These are phyloP conservation scores for Nephotettix cincticeps DNA, from an alignment of 1,140 invertebrate species.

Conservation along the genomic window DNA sequence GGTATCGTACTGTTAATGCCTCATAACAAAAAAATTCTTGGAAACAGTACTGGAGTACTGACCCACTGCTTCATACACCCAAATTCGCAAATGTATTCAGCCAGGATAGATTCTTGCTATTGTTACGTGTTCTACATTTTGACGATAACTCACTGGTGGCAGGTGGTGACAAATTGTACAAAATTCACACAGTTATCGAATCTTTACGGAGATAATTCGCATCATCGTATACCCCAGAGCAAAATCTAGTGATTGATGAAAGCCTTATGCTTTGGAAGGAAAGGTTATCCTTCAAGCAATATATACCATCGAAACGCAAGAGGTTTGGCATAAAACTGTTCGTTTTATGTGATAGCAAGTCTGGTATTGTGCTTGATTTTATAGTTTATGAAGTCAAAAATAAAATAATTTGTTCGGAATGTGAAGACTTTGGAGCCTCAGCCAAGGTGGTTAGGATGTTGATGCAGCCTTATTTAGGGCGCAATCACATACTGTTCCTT, in stretches of 20 bases:
- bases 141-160: not conserved
- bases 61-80: not conserved
- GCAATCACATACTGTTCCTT: slow-evolving; percentile 37
- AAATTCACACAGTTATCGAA: not conserved
- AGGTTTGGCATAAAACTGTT: too few relatives aligned
- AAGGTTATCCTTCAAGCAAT: too few relatives aligned
- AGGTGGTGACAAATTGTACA: too few relatives aligned
- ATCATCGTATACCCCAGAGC: not conserved
- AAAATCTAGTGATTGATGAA: not conserved
- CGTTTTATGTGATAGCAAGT: too few relatives aligned
- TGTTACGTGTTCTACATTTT: not conserved
- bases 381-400: not conserved
- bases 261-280: too few relatives aligned
- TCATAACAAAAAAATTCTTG: not conserved
- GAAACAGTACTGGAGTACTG: not conserved
- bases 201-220: not conserved
- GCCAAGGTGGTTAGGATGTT: slow-evolving; percentile 38
- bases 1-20: not conserved
- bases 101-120: too few relatives aligned
- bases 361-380: not conserved
- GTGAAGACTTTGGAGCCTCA: slow-evolving; percentile 34
- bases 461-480: slow-evolving; percentile 40
- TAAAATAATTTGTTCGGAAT: too few relatives aligned
- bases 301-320: too few relatives aligned
- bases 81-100: not conserved